phyloP scores from a whole-genome alignment of 2,888 invertebrate genomes.

The Heliothis peltigera region DNA sequence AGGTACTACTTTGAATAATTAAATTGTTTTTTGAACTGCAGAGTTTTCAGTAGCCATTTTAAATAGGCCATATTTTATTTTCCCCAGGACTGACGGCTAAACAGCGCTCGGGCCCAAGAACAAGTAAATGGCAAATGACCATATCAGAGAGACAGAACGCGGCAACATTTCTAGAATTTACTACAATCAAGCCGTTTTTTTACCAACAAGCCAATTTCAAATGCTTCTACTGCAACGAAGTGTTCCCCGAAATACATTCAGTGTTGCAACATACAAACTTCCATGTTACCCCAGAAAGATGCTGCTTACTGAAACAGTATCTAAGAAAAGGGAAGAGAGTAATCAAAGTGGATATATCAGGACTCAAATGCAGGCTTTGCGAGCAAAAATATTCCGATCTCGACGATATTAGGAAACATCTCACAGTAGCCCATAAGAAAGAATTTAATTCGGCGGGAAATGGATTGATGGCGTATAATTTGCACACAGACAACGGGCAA shows the following conservation, averaged over 20 bases:
- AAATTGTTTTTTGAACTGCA: neutral
- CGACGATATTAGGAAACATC: constrained; percentile 80
- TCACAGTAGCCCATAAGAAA: constrained; percentile 75
- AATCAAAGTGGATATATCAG: constrained; percentile 85
- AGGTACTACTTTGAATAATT: constrained; percentile 16
- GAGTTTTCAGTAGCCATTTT: constrained; percentile 36
- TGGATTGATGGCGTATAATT: constrained; percentile 83
- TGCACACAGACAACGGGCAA: constrained; percentile 75
- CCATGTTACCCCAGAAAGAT: constrained; percentile 76
- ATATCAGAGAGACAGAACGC: constrained; percentile 84
- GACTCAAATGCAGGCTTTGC: constrained; percentile 80
- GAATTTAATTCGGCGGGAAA: constrained; percentile 85
- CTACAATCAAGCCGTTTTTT: constrained; percentile 83
- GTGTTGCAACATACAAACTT: constrained; percentile 76
- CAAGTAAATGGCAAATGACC: constrained; percentile 87
- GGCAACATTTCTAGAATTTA: constrained; percentile 81
- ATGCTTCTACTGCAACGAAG: constrained; percentile 84
- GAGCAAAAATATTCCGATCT: constrained; percentile 80
- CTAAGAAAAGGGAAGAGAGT: constrained; percentile 83
- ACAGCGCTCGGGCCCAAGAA: constrained; percentile 74
- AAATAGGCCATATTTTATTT: constrained; percentile 60
- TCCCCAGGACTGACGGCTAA: constrained; percentile 63
- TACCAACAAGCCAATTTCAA: constrained; percentile 86
- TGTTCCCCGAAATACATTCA: constrained; percentile 81
- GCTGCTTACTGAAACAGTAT: constrained; percentile 77